Evolutionary conservation across 2,113 vertebrate species (phyloP).

Genomic region (Apistogramma diplotaenia): DNA sequence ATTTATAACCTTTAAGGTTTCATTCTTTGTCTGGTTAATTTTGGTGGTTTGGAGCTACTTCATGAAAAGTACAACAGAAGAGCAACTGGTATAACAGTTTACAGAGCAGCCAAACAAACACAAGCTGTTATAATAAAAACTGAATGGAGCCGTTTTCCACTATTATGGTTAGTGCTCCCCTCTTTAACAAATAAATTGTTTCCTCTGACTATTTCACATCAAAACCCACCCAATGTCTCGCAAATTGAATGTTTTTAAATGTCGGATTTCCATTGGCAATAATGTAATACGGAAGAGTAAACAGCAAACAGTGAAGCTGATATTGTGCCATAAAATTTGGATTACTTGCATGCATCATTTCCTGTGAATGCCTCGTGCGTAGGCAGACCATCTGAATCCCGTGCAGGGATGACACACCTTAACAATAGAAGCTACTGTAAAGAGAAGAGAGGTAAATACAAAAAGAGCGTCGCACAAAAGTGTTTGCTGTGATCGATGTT

Average conservation of each 20-base stretch:
- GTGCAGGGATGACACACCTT: neutral
- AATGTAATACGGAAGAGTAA: neutral
- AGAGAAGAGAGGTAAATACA: neutral
- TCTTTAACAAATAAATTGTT: neutral
- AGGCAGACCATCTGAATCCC: neutral
- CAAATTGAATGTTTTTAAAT: neutral
- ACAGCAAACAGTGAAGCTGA: neutral
- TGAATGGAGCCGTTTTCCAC: neutral
- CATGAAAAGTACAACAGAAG: neutral
- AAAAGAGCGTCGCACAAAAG: neutral
- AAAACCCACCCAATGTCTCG: neutral
- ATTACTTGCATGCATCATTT: slow-evolving; percentile 5
- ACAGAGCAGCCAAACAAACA: neutral
- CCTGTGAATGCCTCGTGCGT: neutral
- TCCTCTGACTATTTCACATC: neutral
- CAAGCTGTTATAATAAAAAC: neutral
- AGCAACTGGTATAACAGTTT: neutral
- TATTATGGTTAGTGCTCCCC: neutral
- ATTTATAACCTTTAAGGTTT: neutral
- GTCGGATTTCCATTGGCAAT: neutral
- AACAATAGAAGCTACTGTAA: neutral
- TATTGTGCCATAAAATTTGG: slow-evolving; percentile 5
- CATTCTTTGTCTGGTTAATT: neutral
- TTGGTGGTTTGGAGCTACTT: neutral
- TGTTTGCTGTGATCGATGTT: neutral